Evolutionary conservation across 2,113 vertebrate species (phyloP).

Genomic region (Scopus umbretta): DNA sequence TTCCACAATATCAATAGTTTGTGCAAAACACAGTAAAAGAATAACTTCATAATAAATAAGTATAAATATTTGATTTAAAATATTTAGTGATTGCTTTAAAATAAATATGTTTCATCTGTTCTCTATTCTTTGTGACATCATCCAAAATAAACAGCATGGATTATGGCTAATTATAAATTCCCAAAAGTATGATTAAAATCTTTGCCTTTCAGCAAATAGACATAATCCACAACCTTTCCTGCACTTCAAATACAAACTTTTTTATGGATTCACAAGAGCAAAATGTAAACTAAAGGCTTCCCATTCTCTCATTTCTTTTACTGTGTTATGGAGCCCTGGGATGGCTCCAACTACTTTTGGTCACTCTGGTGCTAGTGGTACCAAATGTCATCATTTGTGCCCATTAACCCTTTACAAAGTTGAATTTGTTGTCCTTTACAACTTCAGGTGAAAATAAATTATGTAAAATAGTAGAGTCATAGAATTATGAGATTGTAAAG

Average conservation of each 20-base stretch:
- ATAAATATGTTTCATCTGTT: neutral
- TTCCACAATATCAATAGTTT: neutral
- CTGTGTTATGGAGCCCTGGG: neutral
- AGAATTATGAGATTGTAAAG: neutral
- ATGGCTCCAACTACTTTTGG: neutral
- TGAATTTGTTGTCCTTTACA: neutral
- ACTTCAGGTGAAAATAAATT: neutral
- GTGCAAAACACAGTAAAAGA: neutral
- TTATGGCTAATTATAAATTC: neutral
- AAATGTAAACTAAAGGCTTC: neutral
- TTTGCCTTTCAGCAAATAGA: neutral
- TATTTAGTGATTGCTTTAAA: neutral
- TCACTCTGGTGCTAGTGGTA: neutral
- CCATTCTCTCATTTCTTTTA: neutral
- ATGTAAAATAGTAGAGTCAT: neutral
- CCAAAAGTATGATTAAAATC: neutral
- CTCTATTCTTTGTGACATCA: neutral
- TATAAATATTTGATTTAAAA: neutral
- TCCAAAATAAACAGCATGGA: neutral
- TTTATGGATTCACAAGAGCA: neutral
- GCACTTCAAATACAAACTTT: neutral
- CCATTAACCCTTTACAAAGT: neutral
- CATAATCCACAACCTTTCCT: neutral
- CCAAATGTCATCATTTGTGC: neutral
- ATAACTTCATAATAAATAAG: neutral